Evolutionary conservation across 2,888 invertebrate species (phyloP).

Genomic region (Aethes cnicana): DNA sequence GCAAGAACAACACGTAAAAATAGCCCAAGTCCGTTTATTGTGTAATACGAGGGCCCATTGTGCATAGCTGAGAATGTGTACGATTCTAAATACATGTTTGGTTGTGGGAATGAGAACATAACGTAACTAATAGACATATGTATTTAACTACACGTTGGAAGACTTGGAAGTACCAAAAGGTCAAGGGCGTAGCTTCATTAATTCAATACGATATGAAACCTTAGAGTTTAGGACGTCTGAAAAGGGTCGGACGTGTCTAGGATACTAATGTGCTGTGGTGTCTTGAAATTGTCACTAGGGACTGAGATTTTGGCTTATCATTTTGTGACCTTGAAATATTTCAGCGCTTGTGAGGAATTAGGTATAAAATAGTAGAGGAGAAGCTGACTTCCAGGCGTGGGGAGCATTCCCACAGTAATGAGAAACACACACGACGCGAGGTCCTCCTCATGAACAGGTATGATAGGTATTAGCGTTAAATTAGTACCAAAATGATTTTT

Average conservation of each 20-base stretch:
- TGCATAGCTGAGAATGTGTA: constrained; percentile 44
- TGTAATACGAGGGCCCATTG: constrained; percentile 50
- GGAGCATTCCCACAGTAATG: no score
- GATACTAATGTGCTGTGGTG: background rate
- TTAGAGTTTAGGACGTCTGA: constrained; percentile 6
- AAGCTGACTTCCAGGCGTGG: no score
- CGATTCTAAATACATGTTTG: constrained; percentile 47
- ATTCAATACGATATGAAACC: constrained; percentile 3
- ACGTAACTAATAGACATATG: constrained; percentile 31
- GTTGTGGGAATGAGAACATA: constrained; percentile 55
- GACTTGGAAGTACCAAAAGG: constrained; percentile 22
- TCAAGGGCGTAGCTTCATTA: constrained; percentile 24
- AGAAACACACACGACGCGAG: no score
- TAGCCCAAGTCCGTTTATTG: constrained; percentile 36
- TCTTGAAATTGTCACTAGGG: no score
- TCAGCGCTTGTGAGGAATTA: no score
- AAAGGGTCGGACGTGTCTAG: constrained; percentile 4
- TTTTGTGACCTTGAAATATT: no score
- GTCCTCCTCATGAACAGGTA: no score
- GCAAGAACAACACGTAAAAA: constrained; percentile 12
- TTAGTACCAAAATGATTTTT: no score
- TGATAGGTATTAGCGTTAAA: no score
- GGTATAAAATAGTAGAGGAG: no score
- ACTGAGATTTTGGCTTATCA: no score
- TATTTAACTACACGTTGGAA: constrained; percentile 31